phyloP scores from a whole-genome alignment of 2,797 vertebrate species.

The Carcharodon carcharias region DNA sequence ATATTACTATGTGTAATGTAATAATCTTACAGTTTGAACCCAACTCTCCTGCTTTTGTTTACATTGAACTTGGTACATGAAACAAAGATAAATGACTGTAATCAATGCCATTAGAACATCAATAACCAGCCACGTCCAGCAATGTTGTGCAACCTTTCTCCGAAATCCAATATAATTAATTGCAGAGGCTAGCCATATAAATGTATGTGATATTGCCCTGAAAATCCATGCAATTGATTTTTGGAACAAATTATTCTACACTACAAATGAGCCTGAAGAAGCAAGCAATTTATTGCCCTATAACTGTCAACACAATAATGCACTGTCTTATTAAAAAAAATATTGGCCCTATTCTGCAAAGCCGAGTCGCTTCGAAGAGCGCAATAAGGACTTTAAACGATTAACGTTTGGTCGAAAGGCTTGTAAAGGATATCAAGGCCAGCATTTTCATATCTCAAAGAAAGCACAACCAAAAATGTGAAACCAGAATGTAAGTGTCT shows the following conservation, averaged over 20 bases:
- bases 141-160: constrained; percentile 38
- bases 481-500: constrained; percentile 48
- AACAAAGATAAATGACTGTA: constrained; percentile 41
- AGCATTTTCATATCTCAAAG: constrained; percentile 40
- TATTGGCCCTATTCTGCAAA: background rate
- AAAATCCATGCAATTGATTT: constrained; percentile 48
- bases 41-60: background rate
- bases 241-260: constrained; percentile 46
- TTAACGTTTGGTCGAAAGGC: background rate
- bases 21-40: background rate
- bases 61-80: background rate
- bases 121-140: constrained; percentile 30
- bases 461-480: constrained; percentile 50
- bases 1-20: background rate
- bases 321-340: background rate
- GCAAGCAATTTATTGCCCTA: constrained; percentile 43
- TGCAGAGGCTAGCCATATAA: constrained; percentile 41
- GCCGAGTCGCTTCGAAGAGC: background rate
- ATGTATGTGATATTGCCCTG: constrained; percentile 43
- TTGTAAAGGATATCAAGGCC: constrained; percentile 41
- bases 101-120: constrained; percentile 42
- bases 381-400: background rate
- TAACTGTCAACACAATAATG: constrained; percentile 44
- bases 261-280: constrained; percentile 44
- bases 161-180: constrained; percentile 45